Evolutionary conservation across 2,113 vertebrate genomes (phyloP).

Genomic region (Oplegnathus fasciatus): DNA sequence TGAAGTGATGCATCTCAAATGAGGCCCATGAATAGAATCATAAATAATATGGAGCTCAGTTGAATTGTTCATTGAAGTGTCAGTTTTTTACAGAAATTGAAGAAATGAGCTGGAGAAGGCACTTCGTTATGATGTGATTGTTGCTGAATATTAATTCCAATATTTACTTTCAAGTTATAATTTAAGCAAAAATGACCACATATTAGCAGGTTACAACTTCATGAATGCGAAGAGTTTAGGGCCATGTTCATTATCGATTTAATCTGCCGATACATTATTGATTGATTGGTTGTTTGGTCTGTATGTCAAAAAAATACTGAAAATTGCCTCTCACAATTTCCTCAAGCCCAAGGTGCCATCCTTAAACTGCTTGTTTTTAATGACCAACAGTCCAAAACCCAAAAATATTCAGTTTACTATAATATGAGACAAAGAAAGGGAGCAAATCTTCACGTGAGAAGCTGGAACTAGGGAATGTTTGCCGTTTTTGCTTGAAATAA

Average conservation of each 20-base stretch:
- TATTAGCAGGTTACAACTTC: neutral
- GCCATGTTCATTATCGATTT: too few relatives aligned
- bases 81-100: constrained; percentile 7
- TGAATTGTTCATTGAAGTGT: neutral
- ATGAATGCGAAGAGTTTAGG: neutral
- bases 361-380: neutral
- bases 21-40: constrained; percentile 43
- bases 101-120: neutral
- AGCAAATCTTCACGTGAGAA: neutral
- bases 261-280: neutral
- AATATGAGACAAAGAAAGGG: neutral
- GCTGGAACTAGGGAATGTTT: neutral
- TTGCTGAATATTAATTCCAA: neutral
- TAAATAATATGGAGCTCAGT: constrained; percentile 21
- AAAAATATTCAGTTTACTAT: neutral
- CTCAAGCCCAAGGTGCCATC: neutral
- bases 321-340: neutral
- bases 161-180: neutral
- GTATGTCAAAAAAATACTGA: neutral
- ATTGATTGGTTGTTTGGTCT: neutral
- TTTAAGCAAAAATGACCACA: neutral
- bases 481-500: too few relatives aligned
- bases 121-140: neutral
- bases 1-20: constrained; percentile 66
- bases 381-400: neutral